Evolutionary conservation across 2,888 invertebrate genomes (phyloP).

Genomic region (Volucella inanis): DNA sequence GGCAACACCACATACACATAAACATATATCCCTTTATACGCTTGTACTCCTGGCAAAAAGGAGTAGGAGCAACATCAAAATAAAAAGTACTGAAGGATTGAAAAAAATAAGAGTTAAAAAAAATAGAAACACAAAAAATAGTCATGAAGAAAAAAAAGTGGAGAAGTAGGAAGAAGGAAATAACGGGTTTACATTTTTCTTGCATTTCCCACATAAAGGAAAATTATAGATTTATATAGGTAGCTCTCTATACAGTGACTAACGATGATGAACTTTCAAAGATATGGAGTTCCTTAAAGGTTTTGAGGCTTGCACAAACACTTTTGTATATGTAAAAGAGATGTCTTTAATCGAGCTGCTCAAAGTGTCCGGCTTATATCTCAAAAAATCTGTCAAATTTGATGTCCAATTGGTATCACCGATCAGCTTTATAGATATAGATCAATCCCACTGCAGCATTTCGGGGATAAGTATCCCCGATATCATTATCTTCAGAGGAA

Average conservation of each 20-base stretch:
- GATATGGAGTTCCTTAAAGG: background rate
- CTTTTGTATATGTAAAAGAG: no score
- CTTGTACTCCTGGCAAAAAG: slow-evolving; percentile 34
- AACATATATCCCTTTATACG: background rate
- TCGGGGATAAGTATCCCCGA: no score
- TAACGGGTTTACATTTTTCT: slow-evolving; percentile 74
- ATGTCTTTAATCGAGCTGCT: no score
- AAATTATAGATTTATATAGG: slow-evolving; percentile 72
- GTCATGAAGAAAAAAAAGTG: slow-evolving; percentile 59
- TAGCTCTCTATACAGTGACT: slow-evolving; percentile 53
- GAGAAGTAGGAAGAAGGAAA: slow-evolving; percentile 62
- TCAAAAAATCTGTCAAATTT: no score
- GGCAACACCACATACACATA: slow-evolving; percentile 23
- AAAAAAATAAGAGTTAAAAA: slow-evolving; percentile 39
- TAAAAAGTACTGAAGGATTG: slow-evolving; percentile 68
- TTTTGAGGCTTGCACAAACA: background rate
- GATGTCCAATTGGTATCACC: no score
- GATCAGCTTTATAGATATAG: no score
- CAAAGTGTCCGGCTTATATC: no score
- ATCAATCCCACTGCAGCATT: no score
- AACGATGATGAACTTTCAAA: background rate
- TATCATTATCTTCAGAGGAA: no score
- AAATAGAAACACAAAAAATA: slow-evolving; percentile 33
- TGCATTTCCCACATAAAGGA: slow-evolving; percentile 74
- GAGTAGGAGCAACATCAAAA: slow-evolving; percentile 66